phyloP scores from a whole-genome alignment of 2,113 vertebrate genomes.

The Cisticola juncidis region DNA sequence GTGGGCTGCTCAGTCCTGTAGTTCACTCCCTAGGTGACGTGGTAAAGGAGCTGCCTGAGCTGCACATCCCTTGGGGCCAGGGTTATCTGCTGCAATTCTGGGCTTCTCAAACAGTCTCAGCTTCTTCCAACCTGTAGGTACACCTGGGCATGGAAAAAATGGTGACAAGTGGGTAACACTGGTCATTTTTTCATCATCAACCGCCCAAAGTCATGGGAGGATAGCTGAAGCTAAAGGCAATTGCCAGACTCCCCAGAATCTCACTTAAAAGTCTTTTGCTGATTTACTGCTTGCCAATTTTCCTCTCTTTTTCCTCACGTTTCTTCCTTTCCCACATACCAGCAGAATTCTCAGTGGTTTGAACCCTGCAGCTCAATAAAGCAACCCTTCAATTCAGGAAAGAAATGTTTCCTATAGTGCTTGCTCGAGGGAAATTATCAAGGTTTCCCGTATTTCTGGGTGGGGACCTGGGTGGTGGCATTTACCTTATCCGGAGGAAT shows the following conservation, averaged over 20 bases:
- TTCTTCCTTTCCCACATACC: not conserved
- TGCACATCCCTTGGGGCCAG: not conserved
- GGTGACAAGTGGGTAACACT: not conserved
- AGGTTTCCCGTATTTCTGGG: not conserved
- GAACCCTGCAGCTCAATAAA: not conserved
- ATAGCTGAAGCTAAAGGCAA: not conserved
- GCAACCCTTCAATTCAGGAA: not conserved
- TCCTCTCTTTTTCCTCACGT: not conserved
- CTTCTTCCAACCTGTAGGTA: not conserved
- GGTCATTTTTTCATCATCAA: not conserved
- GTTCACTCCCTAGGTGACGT: not conserved
- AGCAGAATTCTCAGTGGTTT: not conserved
- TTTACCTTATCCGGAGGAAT: not conserved
- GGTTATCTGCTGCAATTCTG: not conserved
- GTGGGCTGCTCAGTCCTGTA: accelerated
- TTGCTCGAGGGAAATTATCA: not conserved
- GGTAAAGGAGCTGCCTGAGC: not conserved
- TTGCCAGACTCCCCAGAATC: not conserved
- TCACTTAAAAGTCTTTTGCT: not conserved
- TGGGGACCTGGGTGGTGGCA: not conserved
- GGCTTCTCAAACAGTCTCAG: not conserved
- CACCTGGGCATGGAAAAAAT: not conserved
- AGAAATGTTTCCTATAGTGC: not conserved
- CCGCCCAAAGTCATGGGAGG: not conserved
- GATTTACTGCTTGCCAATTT: not conserved